Conservation (phyloP, 2,797 vertebrate species). For the Botia kubotai region DNA sequence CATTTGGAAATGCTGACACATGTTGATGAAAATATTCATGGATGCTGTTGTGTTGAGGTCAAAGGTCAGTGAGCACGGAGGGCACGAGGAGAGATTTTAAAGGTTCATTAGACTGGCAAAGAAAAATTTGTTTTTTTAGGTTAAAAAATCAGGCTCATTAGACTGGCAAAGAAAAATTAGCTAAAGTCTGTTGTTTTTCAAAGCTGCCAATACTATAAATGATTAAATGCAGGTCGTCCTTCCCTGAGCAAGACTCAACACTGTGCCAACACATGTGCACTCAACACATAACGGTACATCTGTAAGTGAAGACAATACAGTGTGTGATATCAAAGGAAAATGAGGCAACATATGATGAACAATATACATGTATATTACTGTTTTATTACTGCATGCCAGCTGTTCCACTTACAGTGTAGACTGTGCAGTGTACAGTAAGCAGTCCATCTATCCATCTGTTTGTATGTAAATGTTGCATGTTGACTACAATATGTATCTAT, state of each 20-base stretch:
- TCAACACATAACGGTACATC: background rate
- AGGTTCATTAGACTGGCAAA: constrained; percentile 27
- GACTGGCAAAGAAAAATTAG: constrained; percentile 12
- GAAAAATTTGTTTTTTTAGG: constrained; percentile 25
- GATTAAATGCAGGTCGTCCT: background rate
- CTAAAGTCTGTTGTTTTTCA: constrained; percentile 30
- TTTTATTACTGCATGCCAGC: too few species aligned
- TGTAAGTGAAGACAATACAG: background rate
- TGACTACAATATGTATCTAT: background rate
- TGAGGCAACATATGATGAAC: too few species aligned
- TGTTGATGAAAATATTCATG: background rate
- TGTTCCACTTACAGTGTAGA: too few species aligned
- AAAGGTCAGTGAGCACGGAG: background rate
- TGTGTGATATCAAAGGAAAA: background rate
- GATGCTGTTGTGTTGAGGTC: background rate
- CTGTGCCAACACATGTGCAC: background rate
- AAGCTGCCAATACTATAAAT: background rate
- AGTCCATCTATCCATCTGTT: too few species aligned
- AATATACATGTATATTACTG: too few species aligned
- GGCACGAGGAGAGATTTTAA: constrained; percentile 22
- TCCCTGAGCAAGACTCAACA: background rate
- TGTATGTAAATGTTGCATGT: too few species aligned
- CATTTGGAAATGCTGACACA: background rate
- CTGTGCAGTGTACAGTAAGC: too few species aligned
- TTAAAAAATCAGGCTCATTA: constrained; percentile 41